phyloP scores from a whole-genome alignment of 2,797 vertebrate species.

The Chromobotia macracanthus region DNA sequence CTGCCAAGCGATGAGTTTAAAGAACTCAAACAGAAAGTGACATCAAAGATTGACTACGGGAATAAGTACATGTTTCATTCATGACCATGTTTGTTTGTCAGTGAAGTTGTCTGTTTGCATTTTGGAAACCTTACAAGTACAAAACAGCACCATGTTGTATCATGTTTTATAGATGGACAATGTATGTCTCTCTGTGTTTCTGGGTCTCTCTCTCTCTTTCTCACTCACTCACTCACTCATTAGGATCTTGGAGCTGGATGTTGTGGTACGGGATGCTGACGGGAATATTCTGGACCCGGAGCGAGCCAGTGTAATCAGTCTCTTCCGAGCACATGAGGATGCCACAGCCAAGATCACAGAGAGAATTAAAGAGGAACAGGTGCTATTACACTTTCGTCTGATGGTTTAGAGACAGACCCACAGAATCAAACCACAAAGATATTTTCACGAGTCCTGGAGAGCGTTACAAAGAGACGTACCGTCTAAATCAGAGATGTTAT shows the following conservation, averaged over 20 bases:
- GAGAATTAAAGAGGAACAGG: conserved; percentile 95
- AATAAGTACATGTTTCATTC: conserved; percentile 84
- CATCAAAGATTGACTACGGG: conserved; percentile 96
- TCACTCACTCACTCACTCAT: too few relatives aligned
- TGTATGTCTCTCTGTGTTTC: too few relatives aligned
- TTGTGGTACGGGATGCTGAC: conserved; percentile 90
- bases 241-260: conserved; percentile 93
- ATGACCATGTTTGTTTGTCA: neutral
- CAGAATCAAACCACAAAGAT: neutral
- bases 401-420: neutral
- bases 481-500: neutral
- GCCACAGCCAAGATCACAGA: conserved; percentile 91
- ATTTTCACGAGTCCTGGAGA: neutral
- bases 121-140: neutral
- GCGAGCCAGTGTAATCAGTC: conserved; percentile 90
- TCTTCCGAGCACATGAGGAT: conserved; percentile 92
- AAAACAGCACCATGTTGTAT: neutral
- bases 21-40: conserved; percentile 98
- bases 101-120: neutral
- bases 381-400: conserved; percentile 55
- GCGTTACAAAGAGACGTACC: neutral
- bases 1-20: conserved; percentile 96
- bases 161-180: too few relatives aligned
- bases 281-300: conserved; percentile 97
- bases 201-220: neutral